phyloP scores from a whole-genome alignment of 2,113 vertebrate genomes.

The Phyllopteryx taeniolatus region DNA sequence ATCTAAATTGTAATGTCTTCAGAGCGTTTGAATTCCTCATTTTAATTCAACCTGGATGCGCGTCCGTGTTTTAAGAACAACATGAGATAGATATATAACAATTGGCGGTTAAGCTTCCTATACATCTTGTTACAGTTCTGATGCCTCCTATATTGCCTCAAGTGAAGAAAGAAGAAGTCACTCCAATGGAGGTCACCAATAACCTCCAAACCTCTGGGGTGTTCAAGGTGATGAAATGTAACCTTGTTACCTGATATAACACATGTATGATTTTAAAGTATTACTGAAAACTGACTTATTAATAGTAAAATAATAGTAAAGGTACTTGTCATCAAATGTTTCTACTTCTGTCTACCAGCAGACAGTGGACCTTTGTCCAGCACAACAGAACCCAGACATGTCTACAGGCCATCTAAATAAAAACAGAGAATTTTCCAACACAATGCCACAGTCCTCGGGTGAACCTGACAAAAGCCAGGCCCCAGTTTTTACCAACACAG shows the following conservation, averaged over 20 bases:
- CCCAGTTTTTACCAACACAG: conserved; percentile 77
- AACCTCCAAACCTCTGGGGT: conserved; percentile 77
- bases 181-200: conserved; percentile 93
- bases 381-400: conserved; percentile 81
- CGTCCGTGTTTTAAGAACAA: neutral
- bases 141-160: conserved; percentile 83
- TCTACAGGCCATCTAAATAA: conserved; percentile 72
- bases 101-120: neutral
- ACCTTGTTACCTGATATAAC: neutral
- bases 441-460: conserved; percentile 77
- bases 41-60: neutral
- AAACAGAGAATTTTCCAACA: conserved; percentile 74
- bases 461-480: conserved; percentile 83
- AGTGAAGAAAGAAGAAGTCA: conserved; percentile 92
- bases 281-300: neutral
- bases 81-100: neutral
- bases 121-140: conserved; percentile 69
- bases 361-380: conserved; percentile 77
- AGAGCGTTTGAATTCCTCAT: neutral
- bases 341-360: conserved; percentile 47
- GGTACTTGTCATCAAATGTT: conserved; percentile 1
- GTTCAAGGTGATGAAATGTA: conserved; percentile 75
- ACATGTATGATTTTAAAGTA: neutral
- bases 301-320: neutral
- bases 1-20: too few relatives aligned